Evolutionary conservation across 2,113 vertebrate genomes (phyloP).

Genomic region (Meles meles): DNA sequence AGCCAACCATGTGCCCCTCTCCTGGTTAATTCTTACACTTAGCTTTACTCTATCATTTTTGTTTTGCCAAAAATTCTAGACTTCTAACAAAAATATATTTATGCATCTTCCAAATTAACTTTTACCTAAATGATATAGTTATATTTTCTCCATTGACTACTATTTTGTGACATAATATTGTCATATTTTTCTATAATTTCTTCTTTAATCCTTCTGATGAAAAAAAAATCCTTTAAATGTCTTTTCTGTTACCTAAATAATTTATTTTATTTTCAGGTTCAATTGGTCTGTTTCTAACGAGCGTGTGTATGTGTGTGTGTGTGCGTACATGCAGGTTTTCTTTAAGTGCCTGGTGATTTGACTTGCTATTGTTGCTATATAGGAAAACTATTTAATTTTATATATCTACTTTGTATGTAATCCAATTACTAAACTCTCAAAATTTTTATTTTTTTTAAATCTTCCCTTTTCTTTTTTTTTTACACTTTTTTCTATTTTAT

Average conservation of each 20-base stretch:
- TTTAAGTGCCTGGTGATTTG: not conserved
- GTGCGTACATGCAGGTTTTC: not conserved
- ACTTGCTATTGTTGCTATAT: not conserved
- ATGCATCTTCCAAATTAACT: not conserved
- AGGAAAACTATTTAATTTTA: not conserved
- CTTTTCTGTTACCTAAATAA: not conserved
- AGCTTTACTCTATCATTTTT: not conserved
- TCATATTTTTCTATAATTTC: not conserved
- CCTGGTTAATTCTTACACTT: not conserved
- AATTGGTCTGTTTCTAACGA: not conserved
- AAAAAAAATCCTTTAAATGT: not conserved
- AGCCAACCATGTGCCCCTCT: not conserved
- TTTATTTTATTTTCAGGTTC: not conserved
- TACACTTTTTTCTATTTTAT: too few relatives aligned
- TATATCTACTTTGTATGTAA: not conserved
- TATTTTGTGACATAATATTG: not conserved
- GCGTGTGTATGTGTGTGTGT: not conserved
- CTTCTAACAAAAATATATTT: not conserved
- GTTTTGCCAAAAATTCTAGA: not conserved
- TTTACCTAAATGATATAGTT: not conserved
- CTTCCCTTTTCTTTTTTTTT: too few relatives aligned
- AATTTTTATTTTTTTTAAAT: not conserved
- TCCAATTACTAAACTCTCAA: not conserved
- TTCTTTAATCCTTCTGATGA: not conserved
- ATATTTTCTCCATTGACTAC: not conserved